These are phyloP conservation scores for Glaucomys volans DNA, from an alignment of 2,113 vertebrate species.

Conservation along the genomic window DNA sequence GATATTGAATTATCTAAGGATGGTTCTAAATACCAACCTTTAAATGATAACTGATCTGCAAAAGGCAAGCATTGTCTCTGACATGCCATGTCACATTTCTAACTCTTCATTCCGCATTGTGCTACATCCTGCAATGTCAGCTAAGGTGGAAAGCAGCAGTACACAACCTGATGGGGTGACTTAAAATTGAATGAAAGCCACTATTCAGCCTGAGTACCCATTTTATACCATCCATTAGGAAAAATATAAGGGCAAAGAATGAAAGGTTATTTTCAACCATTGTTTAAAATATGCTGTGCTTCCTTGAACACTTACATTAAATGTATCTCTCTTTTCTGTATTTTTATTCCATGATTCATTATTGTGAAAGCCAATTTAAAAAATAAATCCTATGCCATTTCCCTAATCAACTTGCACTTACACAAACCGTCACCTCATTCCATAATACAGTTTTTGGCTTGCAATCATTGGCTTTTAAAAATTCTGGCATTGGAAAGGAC, in stretches of 20 bases:
- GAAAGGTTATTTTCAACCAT: slow-evolving; percentile 64
- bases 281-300: slow-evolving; percentile 71
- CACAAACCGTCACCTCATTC: slow-evolving; percentile 26
- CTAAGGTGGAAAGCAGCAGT: slow-evolving; percentile 36
- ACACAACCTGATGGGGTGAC: slow-evolving; percentile 77
- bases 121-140: slow-evolving; percentile 76
- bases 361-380: slow-evolving; percentile 65
- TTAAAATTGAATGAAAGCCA: slow-evolving; percentile 79
- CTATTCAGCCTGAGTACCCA: slow-evolving; percentile 66
- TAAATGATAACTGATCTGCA: slow-evolving; percentile 84
- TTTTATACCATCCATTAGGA: slow-evolving; percentile 78
- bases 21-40: slow-evolving; percentile 85
- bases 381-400: slow-evolving; percentile 74
- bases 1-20: slow-evolving; percentile 86
- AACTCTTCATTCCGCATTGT: slow-evolving; percentile 73
- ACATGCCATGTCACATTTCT: slow-evolving; percentile 77
- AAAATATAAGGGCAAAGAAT: slow-evolving; percentile 76
- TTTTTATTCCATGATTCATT: slow-evolving; percentile 73
- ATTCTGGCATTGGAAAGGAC: slow-evolving; percentile 61
- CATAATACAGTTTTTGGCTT: slow-evolving; percentile 74
- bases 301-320: slow-evolving; percentile 72
- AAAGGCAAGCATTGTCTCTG: slow-evolving; percentile 82
- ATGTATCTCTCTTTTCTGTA: slow-evolving; percentile 63
- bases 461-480: slow-evolving; percentile 63
- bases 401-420: slow-evolving; percentile 75